Evolutionary conservation across 2,113 vertebrate genomes (phyloP).

Genomic region (Oenanthe melanoleuca): DNA sequence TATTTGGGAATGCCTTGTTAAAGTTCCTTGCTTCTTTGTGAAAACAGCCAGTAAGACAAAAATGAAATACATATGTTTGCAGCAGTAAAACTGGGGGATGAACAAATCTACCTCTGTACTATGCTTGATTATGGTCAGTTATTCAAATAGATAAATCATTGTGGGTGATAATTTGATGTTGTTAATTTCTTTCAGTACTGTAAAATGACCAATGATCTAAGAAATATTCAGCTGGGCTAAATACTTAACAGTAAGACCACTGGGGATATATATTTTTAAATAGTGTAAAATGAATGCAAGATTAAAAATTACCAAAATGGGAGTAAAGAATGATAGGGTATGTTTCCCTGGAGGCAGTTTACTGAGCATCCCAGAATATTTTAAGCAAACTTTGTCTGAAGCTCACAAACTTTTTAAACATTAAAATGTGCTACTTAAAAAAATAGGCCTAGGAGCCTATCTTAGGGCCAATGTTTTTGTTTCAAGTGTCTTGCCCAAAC

Average conservation of each 20-base stretch:
- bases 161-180: neutral
- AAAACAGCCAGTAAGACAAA: neutral
- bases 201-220: neutral
- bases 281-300: neutral
- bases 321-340: neutral
- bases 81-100: neutral
- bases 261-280: neutral
- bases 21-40: neutral
- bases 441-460: neutral
- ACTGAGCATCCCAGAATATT: neutral
- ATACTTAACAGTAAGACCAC: conserved; percentile 15
- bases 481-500: neutral
- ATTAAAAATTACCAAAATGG: neutral
- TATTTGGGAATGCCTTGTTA: neutral
- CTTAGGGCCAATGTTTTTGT: neutral
- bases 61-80: neutral
- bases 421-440: neutral
- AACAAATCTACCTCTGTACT: neutral
- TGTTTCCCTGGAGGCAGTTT: neutral
- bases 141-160: neutral
- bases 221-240: neutral
- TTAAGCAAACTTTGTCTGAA: neutral
- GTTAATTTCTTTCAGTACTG: neutral
- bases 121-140: neutral
- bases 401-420: neutral